Conservation (phyloP, 1,140 invertebrate species). For the Xylocopa sonorina region DNA sequence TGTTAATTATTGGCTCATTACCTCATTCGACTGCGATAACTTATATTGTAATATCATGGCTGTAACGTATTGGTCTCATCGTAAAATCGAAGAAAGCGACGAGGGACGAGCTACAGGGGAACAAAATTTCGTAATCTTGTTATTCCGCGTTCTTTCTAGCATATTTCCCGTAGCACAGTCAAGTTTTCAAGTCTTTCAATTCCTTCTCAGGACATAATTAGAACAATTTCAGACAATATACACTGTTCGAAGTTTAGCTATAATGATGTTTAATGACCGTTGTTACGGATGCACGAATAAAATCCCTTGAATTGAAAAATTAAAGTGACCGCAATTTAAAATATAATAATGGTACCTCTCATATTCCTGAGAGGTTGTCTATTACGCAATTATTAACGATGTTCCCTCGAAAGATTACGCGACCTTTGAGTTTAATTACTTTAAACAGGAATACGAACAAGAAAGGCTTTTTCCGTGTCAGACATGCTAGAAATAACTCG, state of each 20-base stretch:
- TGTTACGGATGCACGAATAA: not conserved
- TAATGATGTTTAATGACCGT: not conserved
- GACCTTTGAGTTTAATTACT: slow-evolving; percentile 13
- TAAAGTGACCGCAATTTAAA: not conserved
- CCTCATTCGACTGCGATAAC: not conserved
- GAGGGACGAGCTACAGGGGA: too few relatives aligned
- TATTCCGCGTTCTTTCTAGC: not conserved
- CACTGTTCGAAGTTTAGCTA: too few relatives aligned
- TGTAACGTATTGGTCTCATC: not conserved
- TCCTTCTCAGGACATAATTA: not conserved
- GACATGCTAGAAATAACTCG: not conserved
- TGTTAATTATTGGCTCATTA: not conserved
- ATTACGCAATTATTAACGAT: not conserved
- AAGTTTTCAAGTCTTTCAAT: too few relatives aligned
- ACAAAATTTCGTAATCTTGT: not conserved
- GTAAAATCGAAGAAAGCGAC: not conserved
- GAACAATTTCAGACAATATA: too few relatives aligned
- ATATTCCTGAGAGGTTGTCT: not conserved
- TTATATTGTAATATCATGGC: not conserved
- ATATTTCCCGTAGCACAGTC: too few relatives aligned
- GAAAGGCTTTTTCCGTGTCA: not conserved
- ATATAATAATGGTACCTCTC: not conserved
- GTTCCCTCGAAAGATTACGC: not conserved
- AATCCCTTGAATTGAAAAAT: too few relatives aligned
- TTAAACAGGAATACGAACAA: slow-evolving; percentile 10